Conservation (phyloP, 2,113 vertebrate species). For the Oncorhynchus gorbuscha region DNA sequence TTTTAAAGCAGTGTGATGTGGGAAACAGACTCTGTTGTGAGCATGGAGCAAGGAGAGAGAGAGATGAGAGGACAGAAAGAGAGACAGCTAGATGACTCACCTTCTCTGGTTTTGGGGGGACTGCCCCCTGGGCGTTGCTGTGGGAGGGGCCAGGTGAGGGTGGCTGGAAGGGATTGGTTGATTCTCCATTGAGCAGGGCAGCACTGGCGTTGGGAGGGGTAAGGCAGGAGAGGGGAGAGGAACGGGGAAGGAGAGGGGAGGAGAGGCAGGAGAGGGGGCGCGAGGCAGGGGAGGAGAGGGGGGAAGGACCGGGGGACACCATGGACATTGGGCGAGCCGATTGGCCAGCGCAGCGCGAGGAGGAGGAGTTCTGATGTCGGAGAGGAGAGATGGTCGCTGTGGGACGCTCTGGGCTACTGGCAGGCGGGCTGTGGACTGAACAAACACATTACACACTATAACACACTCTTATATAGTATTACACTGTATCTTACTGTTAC, state of each 20-base stretch:
- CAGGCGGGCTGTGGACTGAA: slow-evolving; percentile 78
- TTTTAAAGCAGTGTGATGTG: background rate
- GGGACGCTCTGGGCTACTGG: slow-evolving; percentile 82
- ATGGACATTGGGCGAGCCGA: slow-evolving; percentile 79
- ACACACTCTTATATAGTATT: slow-evolving; percentile 7
- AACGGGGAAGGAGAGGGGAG: slow-evolving; percentile 78
- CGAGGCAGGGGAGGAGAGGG: slow-evolving; percentile 61
- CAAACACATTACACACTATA: slow-evolving; percentile 1
- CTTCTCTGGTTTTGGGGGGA: slow-evolving; percentile 84
- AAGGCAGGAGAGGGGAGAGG: slow-evolving; percentile 82
- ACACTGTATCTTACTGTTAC: background rate
- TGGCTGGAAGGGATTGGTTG: slow-evolving; percentile 56
- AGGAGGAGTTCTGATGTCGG: slow-evolving; percentile 86
- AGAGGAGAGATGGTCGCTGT: slow-evolving; percentile 83
- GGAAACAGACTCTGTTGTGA: background rate
- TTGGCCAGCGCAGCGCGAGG: slow-evolving; percentile 81
- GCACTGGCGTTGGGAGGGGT: slow-evolving; percentile 89
- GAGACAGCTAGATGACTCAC: slow-evolving; percentile 57
- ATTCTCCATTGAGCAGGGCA: slow-evolving; percentile 81
- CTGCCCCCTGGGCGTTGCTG: slow-evolving; percentile 41
- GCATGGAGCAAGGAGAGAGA: background rate
- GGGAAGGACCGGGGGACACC: slow-evolving; percentile 79
- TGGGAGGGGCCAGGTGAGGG: slow-evolving; percentile 68
- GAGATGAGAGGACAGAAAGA: background rate
- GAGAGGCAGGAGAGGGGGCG: slow-evolving; percentile 47